phyloP scores from a whole-genome alignment of 2,797 vertebrate species.

The Knipowitschia caucasica region DNA sequence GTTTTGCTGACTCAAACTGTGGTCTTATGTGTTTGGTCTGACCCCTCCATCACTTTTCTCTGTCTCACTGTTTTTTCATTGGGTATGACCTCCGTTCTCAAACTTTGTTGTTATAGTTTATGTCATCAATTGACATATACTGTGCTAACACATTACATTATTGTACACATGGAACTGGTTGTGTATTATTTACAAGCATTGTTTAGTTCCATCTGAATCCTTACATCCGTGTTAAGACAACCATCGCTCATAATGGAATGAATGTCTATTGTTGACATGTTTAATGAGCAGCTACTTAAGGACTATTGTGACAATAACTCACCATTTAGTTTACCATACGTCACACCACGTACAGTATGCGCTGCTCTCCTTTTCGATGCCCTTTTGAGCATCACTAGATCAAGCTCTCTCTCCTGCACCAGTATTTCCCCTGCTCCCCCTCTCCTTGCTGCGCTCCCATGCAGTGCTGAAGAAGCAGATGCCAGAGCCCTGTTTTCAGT shows the following conservation, averaged over 20 bases:
- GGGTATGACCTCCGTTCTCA: background rate
- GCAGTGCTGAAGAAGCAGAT: conserved; percentile 41
- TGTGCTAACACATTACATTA: too few species aligned
- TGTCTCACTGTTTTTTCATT: background rate
- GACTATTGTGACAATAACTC: background rate
- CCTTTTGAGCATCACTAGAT: conserved; percentile 5
- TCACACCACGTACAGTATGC: too few species aligned
- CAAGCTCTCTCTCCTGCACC: background rate
- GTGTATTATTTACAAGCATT: too few species aligned
- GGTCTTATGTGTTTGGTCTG: background rate
- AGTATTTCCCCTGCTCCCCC: conserved; percentile 5
- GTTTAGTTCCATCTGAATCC: too few species aligned
- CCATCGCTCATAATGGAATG: too few species aligned
- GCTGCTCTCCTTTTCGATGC: background rate
- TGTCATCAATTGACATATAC: background rate
- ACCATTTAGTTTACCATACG: background rate
- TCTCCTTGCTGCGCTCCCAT: conserved; percentile 4
- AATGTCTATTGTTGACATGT: too few species aligned
- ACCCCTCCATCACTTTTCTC: background rate
- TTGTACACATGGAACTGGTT: too few species aligned
- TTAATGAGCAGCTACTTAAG: background rate
- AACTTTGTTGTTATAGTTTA: background rate
- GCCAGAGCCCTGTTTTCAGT: conserved; percentile 45
- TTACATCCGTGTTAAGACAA: too few species aligned
- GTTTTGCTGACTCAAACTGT: conserved; percentile 48